phyloP scores from a whole-genome alignment of 1,140 invertebrate species.

The Calosoma granatense region DNA sequence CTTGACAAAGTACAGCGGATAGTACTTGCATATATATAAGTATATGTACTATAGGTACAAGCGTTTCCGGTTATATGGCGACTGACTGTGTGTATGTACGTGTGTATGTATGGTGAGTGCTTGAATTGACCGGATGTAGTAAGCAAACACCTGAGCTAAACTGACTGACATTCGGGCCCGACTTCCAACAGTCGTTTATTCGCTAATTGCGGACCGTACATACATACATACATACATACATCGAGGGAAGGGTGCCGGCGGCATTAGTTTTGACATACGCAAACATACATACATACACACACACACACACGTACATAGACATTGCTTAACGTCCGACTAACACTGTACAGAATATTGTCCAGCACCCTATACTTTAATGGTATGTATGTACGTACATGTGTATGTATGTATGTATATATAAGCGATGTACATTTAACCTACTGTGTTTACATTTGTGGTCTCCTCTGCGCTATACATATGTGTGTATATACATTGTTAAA shows the following conservation, averaged over 20 bases:
- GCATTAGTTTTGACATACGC: neutral
- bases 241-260: neutral
- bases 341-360: too few species aligned
- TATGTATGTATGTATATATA: too few species aligned
- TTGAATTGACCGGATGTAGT: neutral
- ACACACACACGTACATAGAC: neutral
- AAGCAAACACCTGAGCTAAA: constrained; percentile 2
- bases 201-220: constrained; percentile 2
- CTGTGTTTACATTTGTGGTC: constrained; percentile 2
- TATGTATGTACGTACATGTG: too few species aligned
- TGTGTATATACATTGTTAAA: neutral
- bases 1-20: neutral
- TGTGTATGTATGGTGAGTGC: neutral
- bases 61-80: too few species aligned
- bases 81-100: too few species aligned
- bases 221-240: neutral
- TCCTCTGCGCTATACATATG: neutral
- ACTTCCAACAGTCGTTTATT: constrained; percentile 3
- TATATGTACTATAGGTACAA: too few species aligned
- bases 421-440: neutral
- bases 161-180: neutral
- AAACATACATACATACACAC: constrained; percentile 2
- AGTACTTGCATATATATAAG: neutral
- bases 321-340: too few species aligned
- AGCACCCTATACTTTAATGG: too few species aligned